Percentiles rank a stretch among this genome's conserved stretches.
Evolutionary conservation across 2,888 invertebrate genomes (phyloP).

Genomic region (Sclerodermus sp.): DNA sequence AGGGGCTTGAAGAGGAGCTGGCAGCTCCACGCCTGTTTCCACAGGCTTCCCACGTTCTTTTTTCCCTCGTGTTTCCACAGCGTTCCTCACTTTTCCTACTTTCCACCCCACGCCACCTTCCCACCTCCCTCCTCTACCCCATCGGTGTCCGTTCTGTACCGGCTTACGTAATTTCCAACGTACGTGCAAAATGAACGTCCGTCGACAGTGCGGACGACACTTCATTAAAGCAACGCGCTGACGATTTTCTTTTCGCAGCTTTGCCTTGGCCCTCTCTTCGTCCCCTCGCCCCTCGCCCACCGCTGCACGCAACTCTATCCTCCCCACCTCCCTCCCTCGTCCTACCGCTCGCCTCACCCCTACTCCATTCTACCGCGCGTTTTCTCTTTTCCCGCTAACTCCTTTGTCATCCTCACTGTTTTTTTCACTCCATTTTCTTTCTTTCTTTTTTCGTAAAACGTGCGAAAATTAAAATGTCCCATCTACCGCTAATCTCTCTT

Average conservation of each 20-base stretch:
- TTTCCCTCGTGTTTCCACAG: slow-evolving; percentile 3
- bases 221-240: slow-evolving; percentile 36
- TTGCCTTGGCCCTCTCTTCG: slow-evolving; percentile 2
- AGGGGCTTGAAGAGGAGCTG: slow-evolving; percentile 7
- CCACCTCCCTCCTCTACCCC: no score
- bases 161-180: slow-evolving; percentile 23
- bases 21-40: neutral
- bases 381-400: slow-evolving; percentile 10
- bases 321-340: neutral
- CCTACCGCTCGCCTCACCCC: no score
- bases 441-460: no score
- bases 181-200: slow-evolving; percentile 32
- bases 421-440: neutral
- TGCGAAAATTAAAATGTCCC: no score
- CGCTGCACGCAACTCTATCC: no score
- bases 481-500: no score
- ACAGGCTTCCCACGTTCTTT: neutral
- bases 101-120: no score
- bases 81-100: neutral
- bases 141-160: neutral
- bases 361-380: neutral
- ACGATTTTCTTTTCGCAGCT: slow-evolving; percentile 25
- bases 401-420: neutral
- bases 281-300: no score
- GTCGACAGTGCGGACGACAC: slow-evolving; percentile 26